Conservation (phyloP, 2,797 vertebrate genomes). For the Mionectes olivaceus region DNA sequence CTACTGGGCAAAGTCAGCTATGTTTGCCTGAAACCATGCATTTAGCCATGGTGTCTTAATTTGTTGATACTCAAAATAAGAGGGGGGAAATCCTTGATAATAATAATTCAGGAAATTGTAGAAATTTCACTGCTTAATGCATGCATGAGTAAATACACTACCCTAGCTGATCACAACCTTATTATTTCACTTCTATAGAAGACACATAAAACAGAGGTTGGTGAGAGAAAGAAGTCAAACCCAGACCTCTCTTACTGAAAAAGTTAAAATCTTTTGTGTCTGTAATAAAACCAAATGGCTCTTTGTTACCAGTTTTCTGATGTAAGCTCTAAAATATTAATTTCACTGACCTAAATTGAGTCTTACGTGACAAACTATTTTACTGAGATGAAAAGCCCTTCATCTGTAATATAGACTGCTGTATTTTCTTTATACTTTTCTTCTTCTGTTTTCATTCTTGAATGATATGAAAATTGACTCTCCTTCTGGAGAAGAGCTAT, state of each 20-base stretch:
- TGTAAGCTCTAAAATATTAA: background rate
- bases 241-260: background rate
- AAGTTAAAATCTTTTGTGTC: background rate
- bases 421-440: background rate
- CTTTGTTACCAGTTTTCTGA: background rate
- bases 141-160: background rate
- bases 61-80: background rate
- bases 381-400: background rate
- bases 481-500: background rate
- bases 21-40: background rate
- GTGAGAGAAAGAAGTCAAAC: fast-evolving
- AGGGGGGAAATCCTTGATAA: background rate
- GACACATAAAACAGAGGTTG: background rate
- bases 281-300: background rate
- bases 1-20: fast-evolving
- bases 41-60: background rate
- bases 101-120: background rate
- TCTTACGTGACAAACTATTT: background rate
- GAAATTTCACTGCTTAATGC: background rate
- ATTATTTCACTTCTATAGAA: background rate
- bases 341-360: background rate
- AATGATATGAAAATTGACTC: background rate
- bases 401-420: background rate
- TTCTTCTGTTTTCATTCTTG: background rate
- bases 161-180: background rate